Conservation (phyloP, 1,140 invertebrate species). For the Penaeus chinensis region DNA sequence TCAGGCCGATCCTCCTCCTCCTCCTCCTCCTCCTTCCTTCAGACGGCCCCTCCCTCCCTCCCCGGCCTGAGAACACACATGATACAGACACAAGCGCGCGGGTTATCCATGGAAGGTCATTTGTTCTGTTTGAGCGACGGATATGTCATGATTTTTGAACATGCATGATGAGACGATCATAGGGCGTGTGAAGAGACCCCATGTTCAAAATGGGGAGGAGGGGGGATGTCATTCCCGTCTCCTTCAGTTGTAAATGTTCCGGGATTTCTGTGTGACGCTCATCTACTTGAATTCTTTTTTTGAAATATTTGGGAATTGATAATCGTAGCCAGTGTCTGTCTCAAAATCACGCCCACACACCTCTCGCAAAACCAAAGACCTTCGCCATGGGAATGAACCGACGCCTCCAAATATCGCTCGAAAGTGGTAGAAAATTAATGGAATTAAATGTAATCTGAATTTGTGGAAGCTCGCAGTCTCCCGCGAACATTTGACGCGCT, state of each 20-base stretch:
- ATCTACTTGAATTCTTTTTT: not conserved
- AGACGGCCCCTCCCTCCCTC: too few species aligned
- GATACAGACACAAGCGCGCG: too few species aligned
- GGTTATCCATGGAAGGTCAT: too few species aligned
- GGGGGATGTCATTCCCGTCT: conserved; percentile 5
- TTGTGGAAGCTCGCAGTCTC: conserved; percentile 46
- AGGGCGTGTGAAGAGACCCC: not conserved
- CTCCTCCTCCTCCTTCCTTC: too few species aligned
- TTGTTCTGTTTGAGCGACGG: too few species aligned
- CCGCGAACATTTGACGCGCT: conserved; percentile 61
- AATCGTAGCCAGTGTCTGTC: too few species aligned
- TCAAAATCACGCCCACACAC: not conserved
- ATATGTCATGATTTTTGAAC: too few species aligned
- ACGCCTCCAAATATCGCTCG: not conserved
- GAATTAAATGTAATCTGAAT: conserved; percentile 44
- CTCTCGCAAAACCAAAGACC: not conserved
- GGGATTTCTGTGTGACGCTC: conserved; percentile 22
- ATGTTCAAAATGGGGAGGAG: not conserved
- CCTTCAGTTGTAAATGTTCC: conserved; percentile 46
- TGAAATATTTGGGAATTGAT: not conserved
- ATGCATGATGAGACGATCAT: not conserved
- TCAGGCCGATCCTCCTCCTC: too few species aligned
- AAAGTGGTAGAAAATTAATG: conserved; percentile 27
- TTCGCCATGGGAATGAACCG: not conserved
- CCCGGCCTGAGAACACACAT: too few species aligned